phyloP scores from a whole-genome alignment of 2,113 vertebrate genomes.

The Cynopterus brachyotis region DNA sequence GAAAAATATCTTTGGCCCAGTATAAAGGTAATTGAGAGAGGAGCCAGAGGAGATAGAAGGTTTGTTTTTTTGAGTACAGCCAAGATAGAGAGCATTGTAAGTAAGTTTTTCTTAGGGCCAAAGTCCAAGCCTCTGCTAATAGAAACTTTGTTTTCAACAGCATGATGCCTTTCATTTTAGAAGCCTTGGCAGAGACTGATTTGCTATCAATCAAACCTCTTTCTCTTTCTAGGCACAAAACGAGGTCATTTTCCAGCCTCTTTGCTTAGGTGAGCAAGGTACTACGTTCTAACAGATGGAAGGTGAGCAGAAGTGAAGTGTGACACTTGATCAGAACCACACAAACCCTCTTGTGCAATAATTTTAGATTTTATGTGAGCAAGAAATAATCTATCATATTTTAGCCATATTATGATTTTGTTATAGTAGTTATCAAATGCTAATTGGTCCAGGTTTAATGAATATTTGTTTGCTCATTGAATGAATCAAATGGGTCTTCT shows the following conservation, averaged over 20 bases:
- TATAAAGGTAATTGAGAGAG: not conserved
- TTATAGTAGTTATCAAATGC: not conserved
- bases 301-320: not conserved
- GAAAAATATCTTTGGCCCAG: slow-evolving; percentile 7
- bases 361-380: not conserved
- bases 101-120: not conserved
- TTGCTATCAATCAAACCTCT: not conserved
- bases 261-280: not conserved
- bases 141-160: not conserved
- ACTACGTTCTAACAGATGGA: not conserved
- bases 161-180: not conserved
- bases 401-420: not conserved
- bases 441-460: not conserved
- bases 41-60: not conserved
- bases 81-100: slow-evolving; percentile 6
- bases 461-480: not conserved
- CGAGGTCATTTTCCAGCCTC: not conserved
- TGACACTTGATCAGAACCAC: not conserved
- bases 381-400: not conserved
- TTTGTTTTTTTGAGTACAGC: slow-evolving; percentile 16
- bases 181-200: not conserved
- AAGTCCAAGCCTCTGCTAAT: not conserved
- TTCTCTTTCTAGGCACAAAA: not conserved
- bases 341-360: not conserved
- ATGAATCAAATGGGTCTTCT: not conserved